These are phyloP conservation scores for Leptopilina drosophilae DNA, from an alignment of 2,888 invertebrate genomes.

Conservation along the genomic window DNA sequence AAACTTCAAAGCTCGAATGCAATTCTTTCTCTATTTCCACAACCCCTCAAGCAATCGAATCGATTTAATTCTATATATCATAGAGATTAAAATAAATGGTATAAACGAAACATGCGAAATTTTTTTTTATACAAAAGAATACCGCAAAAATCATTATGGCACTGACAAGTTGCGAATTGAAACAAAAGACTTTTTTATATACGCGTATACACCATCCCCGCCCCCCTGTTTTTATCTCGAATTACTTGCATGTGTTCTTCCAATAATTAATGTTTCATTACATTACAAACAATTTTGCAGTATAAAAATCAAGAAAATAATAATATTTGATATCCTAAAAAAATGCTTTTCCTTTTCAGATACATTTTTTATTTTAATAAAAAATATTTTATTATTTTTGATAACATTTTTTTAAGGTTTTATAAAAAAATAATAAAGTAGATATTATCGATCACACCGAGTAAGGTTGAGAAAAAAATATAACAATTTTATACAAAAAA, in stretches of 20 bases:
- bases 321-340: no score
- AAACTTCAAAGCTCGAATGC: background rate
- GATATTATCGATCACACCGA: no score
- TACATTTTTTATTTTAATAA: no score
- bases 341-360: no score
- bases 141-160: background rate
- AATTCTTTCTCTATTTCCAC: slow-evolving; percentile 24
- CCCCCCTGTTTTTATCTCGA: background rate
- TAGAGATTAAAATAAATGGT: slow-evolving; percentile 4
- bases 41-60: slow-evolving; percentile 17
- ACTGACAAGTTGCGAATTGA: background rate
- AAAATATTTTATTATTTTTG: no score
- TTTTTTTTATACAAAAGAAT: background rate
- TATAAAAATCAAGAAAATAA: no score
- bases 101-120: background rate
- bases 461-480: no score
- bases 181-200: background rate
- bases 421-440: no score
- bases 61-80: slow-evolving; percentile 24
- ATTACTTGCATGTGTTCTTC: background rate
- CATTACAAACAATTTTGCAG: background rate
- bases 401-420: no score
- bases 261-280: background rate
- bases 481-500: no score
- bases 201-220: no score